Evolutionary conservation across 2,888 invertebrate species (phyloP).

Genomic region (Pemphredon lugubris): DNA sequence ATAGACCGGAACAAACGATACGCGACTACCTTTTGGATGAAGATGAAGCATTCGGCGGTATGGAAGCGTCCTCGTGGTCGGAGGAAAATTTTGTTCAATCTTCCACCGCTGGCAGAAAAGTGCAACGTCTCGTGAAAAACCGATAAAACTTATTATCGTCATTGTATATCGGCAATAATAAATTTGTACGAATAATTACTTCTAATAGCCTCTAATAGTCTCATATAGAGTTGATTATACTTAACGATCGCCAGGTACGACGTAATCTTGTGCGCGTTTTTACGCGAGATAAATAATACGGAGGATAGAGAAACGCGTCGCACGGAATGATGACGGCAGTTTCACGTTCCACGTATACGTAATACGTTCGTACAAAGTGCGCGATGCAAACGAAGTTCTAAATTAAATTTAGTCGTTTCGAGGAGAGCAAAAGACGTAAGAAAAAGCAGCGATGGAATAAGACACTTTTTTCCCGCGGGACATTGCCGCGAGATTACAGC

Average conservation of each 20-base stretch:
- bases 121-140: too few species aligned
- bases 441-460: slow-evolving; percentile 12
- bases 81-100: background rate
- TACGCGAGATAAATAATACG: background rate
- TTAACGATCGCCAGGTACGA: too few species aligned
- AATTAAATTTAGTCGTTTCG: slow-evolving; percentile 66
- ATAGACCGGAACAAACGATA: slow-evolving; percentile 15
- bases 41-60: too few species aligned
- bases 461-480: slow-evolving; percentile 27
- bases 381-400: slow-evolving; percentile 66
- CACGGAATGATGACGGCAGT: slow-evolving; percentile 36
- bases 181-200: too few species aligned
- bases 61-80: background rate
- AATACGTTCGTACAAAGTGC: too few species aligned
- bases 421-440: slow-evolving; percentile 31
- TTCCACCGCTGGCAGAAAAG: too few species aligned
- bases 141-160: too few species aligned
- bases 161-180: too few species aligned
- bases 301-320: slow-evolving; percentile 7
- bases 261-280: too few species aligned
- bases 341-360: too few species aligned
- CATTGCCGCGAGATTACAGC: slow-evolving; percentile 37
- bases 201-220: too few species aligned
- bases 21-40: background rate
- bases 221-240: too few species aligned